These are phyloP conservation scores for Clarias platycephalus DNA, from an alignment of 2,797 vertebrate genomes.

Conservation along the genomic window DNA sequence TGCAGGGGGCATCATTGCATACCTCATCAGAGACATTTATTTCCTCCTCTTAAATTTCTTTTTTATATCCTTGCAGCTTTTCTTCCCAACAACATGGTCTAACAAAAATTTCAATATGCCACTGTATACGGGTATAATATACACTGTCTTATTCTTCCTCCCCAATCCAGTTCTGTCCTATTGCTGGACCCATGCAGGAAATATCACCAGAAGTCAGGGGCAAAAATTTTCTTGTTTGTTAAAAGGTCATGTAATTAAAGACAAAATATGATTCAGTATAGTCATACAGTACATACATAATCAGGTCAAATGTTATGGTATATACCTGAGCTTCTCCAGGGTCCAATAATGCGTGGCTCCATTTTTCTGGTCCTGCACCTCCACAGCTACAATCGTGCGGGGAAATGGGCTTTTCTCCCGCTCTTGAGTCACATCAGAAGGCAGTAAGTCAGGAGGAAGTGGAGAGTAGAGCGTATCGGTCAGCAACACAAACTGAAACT, in stretches of 20 bases:
- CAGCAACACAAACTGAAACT: conserved; percentile 97
- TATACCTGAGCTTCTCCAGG: conserved; percentile 91
- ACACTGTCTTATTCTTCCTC: neutral
- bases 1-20: conserved; percentile 62
- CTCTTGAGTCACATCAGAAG: conserved; percentile 82
- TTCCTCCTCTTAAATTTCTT: neutral
- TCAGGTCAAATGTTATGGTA: neutral
- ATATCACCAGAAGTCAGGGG: neutral
- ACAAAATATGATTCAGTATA: neutral
- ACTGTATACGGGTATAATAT: neutral
- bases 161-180: neutral
- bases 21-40: neutral
- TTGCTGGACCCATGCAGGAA: neutral
- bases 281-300: neutral
- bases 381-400: conserved; percentile 92
- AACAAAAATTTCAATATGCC: neutral
- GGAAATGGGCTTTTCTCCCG: conserved; percentile 89
- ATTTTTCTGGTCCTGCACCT: conserved; percentile 97
- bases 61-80: neutral
- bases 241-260: neutral
- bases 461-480: conserved; percentile 97
- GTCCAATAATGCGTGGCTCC: conserved; percentile 98
- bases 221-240: neutral
- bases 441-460: conserved; percentile 87
- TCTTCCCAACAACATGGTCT: neutral